Conservation (phyloP, 2,888 invertebrate genomes). For the Aleiodes leptofemur region DNA sequence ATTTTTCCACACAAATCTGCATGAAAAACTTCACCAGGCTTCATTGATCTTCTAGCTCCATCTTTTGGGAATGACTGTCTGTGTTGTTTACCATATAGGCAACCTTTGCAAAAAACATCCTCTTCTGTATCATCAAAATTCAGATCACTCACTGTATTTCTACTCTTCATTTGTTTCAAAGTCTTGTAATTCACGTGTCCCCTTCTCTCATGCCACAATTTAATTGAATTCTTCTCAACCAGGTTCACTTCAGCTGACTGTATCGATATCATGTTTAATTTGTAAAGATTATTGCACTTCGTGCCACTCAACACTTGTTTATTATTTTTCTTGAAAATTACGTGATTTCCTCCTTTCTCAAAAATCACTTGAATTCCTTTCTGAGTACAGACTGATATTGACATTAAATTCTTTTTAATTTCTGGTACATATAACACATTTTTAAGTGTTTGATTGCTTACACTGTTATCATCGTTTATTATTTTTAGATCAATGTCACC, state of each 20-base stretch:
- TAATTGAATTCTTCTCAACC: conserved; percentile 34
- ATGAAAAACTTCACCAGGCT: conserved; percentile 60
- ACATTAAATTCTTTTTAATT: conserved; percentile 62
- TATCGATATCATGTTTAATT: conserved; percentile 50
- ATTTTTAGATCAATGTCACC: conserved; percentile 43
- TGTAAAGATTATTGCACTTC: conserved; percentile 53
- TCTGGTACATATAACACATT: conserved; percentile 61
- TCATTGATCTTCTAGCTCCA: conserved; percentile 20
- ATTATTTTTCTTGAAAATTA: conserved; percentile 25
- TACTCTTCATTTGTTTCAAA: conserved; percentile 59
- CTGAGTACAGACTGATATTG: conserved; percentile 57
- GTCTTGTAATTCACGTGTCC: conserved; percentile 65
- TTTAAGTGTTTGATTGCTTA: conserved; percentile 45
- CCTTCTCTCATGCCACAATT: conserved; percentile 63
- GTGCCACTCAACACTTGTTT: conserved; percentile 55
- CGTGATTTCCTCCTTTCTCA: conserved; percentile 36
- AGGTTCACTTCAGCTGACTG: conserved; percentile 40
- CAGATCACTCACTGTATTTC: conserved; percentile 58
- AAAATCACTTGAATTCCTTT: conserved; percentile 51
- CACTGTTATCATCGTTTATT: too few species aligned
- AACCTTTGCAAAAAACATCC: conserved; percentile 57
- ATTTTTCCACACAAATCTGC: conserved; percentile 62
- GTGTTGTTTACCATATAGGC: conserved; percentile 61
- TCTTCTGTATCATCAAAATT: conserved; percentile 51
- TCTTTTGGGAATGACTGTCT: conserved; percentile 58